These are phyloP conservation scores for Sebastes goodei DNA, from an alignment of 2,797 vertebrate species.

Conservation along the genomic window DNA sequence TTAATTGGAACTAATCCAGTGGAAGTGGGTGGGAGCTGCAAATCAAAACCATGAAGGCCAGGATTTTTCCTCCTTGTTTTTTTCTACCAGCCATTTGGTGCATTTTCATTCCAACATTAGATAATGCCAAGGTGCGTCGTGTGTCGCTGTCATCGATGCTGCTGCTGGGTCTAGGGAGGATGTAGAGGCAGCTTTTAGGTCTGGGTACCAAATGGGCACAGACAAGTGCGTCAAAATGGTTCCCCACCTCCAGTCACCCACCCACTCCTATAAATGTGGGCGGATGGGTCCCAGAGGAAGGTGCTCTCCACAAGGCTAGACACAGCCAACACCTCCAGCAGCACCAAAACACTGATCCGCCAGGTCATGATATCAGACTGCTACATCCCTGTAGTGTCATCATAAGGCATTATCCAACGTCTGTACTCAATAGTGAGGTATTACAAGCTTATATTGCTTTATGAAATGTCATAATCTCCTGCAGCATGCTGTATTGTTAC, in stretches of 20 bases:
- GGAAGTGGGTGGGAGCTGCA: conserved; percentile 14
- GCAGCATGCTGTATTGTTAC: neutral
- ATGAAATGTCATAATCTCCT: neutral
- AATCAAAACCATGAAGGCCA: neutral
- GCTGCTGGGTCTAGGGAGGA: conserved; percentile 1
- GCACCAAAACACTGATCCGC: neutral
- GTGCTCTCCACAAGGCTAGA: neutral
- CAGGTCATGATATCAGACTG: conserved; percentile 37
- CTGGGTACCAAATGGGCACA: conserved; percentile 37
- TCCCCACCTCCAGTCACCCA: neutral
- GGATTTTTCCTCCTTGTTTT: neutral
- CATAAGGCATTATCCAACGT: neutral
- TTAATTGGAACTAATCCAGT: neutral
- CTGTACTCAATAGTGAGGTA: neutral
- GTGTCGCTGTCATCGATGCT: conserved; percentile 1
- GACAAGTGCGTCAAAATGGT: conserved; percentile 72
- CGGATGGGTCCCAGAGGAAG: conserved; percentile 7
- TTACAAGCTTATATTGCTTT: neutral
- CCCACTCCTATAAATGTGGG: conserved; percentile 3
- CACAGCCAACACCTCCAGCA: conserved; percentile 2
- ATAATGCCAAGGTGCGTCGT: conserved; percentile 5
- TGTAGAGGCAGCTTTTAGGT: conserved; percentile 7
- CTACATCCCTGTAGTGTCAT: neutral
- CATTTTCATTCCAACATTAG: conserved; percentile 38
- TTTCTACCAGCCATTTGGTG: conserved; percentile 9